Evolutionary conservation across 2,888 invertebrate genomes (phyloP).

Genomic region (Tiphia femorata): DNA sequence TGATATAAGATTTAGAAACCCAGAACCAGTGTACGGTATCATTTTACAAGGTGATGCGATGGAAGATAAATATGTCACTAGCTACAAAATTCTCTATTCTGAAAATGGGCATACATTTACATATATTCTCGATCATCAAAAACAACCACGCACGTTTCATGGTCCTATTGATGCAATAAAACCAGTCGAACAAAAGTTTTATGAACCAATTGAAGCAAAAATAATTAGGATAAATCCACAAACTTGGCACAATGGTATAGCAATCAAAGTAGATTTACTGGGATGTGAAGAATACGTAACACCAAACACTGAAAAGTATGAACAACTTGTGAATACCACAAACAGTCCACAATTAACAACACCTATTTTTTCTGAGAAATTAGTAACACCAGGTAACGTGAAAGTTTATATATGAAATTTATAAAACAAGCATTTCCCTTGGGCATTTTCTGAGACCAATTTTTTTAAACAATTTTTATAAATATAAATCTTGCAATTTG

Average conservation of each 20-base stretch:
- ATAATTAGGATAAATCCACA: conserved; percentile 80
- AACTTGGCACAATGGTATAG: conserved; percentile 80
- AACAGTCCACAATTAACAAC: conserved; percentile 7
- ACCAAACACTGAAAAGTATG: no score
- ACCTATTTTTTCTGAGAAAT: conserved; percentile 19
- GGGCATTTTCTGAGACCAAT: no score
- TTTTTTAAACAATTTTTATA: not conserved
- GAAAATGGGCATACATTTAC: conserved; percentile 76
- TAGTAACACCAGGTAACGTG: conserved; percentile 32
- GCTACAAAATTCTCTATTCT: conserved; percentile 81
- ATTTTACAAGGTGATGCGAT: conserved; percentile 79
- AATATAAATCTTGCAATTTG: not conserved
- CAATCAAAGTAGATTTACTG: conserved; percentile 80
- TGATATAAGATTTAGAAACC: conserved; percentile 76
- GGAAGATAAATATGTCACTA: conserved; percentile 81
- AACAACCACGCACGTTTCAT: conserved; percentile 76
- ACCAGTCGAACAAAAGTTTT: conserved; percentile 76
- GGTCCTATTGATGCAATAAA: conserved; percentile 74
- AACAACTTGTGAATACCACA: conserved; percentile 7
- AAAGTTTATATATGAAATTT: not conserved
- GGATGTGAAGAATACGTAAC: conserved; percentile 73
- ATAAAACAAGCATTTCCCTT: no score
- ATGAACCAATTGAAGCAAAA: conserved; percentile 81
- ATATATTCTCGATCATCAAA: conserved; percentile 72
- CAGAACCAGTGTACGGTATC: conserved; percentile 82